A percentile compares a stretch with the other conserved stretches of the same genome.
These are phyloP conservation scores for Mactromeris polynyma DNA, from an alignment of 2,888 invertebrate genomes.

Conservation along the genomic window DNA sequence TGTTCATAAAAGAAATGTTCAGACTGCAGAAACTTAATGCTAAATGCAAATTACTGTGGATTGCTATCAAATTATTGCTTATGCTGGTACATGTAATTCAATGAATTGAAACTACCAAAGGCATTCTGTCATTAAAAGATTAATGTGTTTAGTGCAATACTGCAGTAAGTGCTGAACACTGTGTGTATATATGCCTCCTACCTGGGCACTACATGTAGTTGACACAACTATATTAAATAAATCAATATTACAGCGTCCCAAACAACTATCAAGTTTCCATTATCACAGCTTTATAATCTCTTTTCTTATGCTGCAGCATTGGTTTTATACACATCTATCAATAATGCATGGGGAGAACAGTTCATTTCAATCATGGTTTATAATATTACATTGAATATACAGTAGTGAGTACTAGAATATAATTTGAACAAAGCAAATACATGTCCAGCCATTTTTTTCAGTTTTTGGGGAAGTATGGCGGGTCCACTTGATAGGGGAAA, in stretches of 20 bases:
- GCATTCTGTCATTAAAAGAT: not conserved
- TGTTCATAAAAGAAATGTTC: no score
- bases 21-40: no score
- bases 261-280: not conserved
- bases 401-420: no score
- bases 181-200: not conserved
- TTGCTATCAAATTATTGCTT: not conserved
- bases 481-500: no score
- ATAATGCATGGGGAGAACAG: not conserved
- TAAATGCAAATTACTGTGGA: not conserved
- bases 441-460: no score
- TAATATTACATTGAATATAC: not conserved
- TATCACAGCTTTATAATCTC: not conserved
- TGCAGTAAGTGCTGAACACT: not conserved
- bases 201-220: not conserved
- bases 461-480: no score
- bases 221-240: not conserved
- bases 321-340: not conserved
- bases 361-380: conserved; percentile 10
- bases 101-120: not conserved
- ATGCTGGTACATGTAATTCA: not conserved
- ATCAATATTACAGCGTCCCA: not conserved
- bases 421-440: not conserved
- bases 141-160: not conserved
- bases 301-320: not conserved